Percentiles rank a stretch among this genome's conserved stretches.
Conservation (phyloP, 2,797 vertebrate species). For the Anomalospiza imberbis region DNA sequence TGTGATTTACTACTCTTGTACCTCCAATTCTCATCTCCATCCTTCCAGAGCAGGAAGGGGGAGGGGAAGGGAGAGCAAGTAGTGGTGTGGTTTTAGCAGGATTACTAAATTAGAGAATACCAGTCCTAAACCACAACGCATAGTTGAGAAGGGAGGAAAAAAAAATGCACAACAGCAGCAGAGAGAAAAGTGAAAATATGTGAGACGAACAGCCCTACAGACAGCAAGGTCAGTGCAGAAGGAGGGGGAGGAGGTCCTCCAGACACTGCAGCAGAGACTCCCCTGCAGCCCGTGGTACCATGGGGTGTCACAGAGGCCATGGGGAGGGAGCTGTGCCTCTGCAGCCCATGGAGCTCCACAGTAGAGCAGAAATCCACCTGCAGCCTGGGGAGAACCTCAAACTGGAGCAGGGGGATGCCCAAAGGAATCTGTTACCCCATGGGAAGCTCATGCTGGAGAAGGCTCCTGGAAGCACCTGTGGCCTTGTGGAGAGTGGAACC, state of each 20-base stretch:
- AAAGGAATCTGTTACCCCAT: not conserved
- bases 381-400: fast-evolving
- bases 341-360: fast-evolving
- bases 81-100: not conserved
- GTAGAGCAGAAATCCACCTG: not conserved
- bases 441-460: not conserved
- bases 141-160: not conserved
- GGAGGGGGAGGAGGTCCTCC: not conserved
- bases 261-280: fast-evolving
- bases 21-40: not conserved
- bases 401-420: fast-evolving
- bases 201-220: not conserved
- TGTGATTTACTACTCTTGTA: not conserved
- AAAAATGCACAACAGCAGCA: not conserved
- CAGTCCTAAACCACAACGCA: not conserved
- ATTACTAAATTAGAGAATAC: not conserved
- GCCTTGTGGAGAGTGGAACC: too few relatives aligned
- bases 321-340: not conserved
- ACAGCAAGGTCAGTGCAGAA: not conserved
- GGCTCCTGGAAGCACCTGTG: not conserved
- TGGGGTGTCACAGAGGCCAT: too few relatives aligned
- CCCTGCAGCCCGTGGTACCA: fast-evolving
- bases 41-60: not conserved
- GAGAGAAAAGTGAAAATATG: not conserved
- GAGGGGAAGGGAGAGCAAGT: fast-evolving